Base-by-base conservation (phyloP, 2,888 invertebrate genomes). In the Thyatira batis region DNA sequence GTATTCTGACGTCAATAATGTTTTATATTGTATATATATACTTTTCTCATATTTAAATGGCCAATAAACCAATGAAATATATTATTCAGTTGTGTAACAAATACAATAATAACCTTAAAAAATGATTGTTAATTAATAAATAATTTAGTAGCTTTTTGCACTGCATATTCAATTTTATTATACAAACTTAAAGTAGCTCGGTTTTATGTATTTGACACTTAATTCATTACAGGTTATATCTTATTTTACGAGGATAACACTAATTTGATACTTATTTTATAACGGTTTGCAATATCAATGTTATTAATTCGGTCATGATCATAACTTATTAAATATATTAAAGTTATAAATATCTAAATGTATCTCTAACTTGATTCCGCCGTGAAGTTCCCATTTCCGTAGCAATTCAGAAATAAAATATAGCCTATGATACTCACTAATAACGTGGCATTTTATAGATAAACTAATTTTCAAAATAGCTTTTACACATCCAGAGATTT, bases 31-130 rank as follows among this genome's bases (percentile, higher is more conserved):
- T 44, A 43, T 50, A 65, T 63, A 60, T 55, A 45, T 46, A 48
- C 69, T 65, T 73, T 76, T 72, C 61, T 13, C n/a, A 4, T 33
- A 5, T 69, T 77, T 71, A 70, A 69, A 63, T 59, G 85, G 79
- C 74, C 85, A 72, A 67, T 65, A 84, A 71, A 77, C 85, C 65
- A 66, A 63, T 55, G 55, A 75, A 77, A 76, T 79, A 61, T 70
- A 62, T 78, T 76, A 76, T 76, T 77, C 71, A 73, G 63, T 71
- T 61, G 65, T 67, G 70, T 69, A 59, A 60, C 55, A 66, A 68
- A 71, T 70, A 63, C 62, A 78, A 76, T 20, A 27, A 39, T 39
- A 20, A 20, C 25, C 17, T 17, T 46, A 11, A 21, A 46, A 25
- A 11, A 3, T 48, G 10, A 11, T 48, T 39, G 17, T 39, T 17